These are phyloP conservation scores for Orthosia gracilis DNA, from an alignment of 2,888 invertebrate genomes.

Conservation along the genomic window DNA sequence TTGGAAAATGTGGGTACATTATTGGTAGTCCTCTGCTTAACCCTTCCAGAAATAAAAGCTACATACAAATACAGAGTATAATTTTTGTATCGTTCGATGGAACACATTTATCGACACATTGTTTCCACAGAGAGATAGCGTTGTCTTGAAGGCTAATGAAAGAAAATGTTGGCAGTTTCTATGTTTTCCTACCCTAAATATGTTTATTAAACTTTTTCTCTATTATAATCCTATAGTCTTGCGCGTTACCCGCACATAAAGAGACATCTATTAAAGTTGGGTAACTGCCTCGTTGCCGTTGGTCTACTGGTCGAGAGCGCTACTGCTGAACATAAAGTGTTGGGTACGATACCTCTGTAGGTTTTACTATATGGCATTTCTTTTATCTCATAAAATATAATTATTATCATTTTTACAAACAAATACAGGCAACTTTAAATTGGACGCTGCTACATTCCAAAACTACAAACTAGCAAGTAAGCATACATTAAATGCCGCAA, in stretches of 20 bases:
- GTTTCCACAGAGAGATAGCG: background rate
- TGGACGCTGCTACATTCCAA: too few relatives aligned
- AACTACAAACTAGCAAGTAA: slow-evolving; percentile 28
- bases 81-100: background rate
- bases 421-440: background rate
- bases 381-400: background rate
- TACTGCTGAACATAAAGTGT: too few relatives aligned
- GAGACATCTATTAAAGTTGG: too few relatives aligned
- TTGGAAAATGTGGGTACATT: too few relatives aligned
- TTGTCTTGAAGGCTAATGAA: background rate
- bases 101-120: background rate
- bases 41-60: background rate
- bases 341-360: too few relatives aligned
- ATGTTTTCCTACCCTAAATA: background rate
- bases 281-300: too few relatives aligned
- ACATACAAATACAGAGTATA: background rate
- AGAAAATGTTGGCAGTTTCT: background rate
- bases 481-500: slow-evolving; percentile 22
- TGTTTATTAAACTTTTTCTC: background rate
- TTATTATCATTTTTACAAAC: background rate
- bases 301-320: too few relatives aligned
- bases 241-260: background rate
- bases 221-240: background rate
- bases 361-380: too few relatives aligned
- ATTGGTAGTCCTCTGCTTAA: background rate